Conservation (phyloP, 2,888 invertebrate genomes). For the Stratiomys singularior region DNA sequence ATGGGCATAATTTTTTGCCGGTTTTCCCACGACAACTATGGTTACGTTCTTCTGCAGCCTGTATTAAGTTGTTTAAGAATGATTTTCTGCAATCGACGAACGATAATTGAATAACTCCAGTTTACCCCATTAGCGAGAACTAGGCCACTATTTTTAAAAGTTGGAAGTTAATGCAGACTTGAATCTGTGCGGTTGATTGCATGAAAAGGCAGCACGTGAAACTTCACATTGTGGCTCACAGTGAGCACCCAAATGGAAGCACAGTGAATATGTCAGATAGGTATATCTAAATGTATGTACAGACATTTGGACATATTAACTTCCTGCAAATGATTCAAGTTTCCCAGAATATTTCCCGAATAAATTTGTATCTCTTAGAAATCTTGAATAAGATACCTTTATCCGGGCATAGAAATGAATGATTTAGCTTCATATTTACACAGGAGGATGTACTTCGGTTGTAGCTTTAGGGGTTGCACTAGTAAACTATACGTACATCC, state of each 20-base stretch:
- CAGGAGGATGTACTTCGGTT: background rate
- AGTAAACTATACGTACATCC: background rate
- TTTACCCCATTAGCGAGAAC: background rate
- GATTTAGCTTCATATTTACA: background rate
- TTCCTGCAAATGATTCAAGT: background rate
- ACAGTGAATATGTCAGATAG: background rate
- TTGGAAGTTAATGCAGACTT: conserved; percentile 1
- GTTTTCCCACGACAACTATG: background rate
- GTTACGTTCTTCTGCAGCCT: background rate
- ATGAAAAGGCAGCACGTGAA: background rate
- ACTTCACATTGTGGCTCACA: background rate
- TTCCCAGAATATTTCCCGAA: background rate
- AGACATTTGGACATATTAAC: too few species aligned
- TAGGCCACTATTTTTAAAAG: conserved; percentile 28
- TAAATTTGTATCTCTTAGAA: too few species aligned
- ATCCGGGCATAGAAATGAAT: too few species aligned
- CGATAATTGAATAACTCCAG: conserved; percentile 3
- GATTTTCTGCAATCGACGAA: background rate
- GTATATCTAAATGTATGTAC: too few species aligned
- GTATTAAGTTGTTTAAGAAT: conserved; percentile 24
- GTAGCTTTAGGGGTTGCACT: background rate
- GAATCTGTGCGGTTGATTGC: background rate
- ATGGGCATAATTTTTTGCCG: too few species aligned
- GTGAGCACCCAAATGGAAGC: background rate
- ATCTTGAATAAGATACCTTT: too few species aligned